phyloP scores from a whole-genome alignment of 2,797 vertebrate genomes.

The Gobionotothen gibberifrons region DNA sequence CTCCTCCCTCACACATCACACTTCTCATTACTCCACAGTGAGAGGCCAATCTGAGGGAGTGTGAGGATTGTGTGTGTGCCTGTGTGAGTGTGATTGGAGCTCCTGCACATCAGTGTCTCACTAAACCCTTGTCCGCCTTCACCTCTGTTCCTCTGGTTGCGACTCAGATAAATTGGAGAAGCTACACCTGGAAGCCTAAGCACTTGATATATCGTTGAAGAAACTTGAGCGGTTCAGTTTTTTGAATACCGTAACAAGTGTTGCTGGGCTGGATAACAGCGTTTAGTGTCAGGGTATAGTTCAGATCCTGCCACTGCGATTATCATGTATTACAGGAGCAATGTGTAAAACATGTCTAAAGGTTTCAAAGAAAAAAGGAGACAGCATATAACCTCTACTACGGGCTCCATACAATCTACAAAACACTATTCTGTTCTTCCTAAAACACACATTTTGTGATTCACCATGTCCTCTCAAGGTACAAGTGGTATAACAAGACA shows the following conservation, averaged over 20 bases:
- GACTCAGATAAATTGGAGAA: constrained; percentile 49
- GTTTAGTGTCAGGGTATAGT: background rate
- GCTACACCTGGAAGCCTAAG: constrained; percentile 24
- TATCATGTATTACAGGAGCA: constrained; percentile 1
- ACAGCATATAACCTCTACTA: no score
- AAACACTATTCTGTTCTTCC: no score
- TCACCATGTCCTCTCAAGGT: no score
- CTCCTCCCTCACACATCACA: constrained; percentile 76
- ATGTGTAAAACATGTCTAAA: no score
- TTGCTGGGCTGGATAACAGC: constrained; percentile 2
- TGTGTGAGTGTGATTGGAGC: constrained; percentile 40
- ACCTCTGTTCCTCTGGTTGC: constrained; percentile 43
- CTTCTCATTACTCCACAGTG: constrained; percentile 66
- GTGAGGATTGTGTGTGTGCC: constrained; percentile 27
- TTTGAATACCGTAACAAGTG: constrained; percentile 10
- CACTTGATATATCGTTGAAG: constrained; percentile 45
- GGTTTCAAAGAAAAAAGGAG: no score
- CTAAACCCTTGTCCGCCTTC: constrained; percentile 49
- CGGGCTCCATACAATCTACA: no score
- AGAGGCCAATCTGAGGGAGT: constrained; percentile 70
- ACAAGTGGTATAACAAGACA: no score
- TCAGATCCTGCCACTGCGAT: constrained; percentile 11
- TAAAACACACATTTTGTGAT: no score
- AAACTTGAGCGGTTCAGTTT: constrained; percentile 31
- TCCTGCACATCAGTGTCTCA: constrained; percentile 60